Evolutionary conservation across 2,888 invertebrate species (phyloP), one percentile per base, ranked within the genome.

Genomic region (Mesorhabditis sp.): DNA sequence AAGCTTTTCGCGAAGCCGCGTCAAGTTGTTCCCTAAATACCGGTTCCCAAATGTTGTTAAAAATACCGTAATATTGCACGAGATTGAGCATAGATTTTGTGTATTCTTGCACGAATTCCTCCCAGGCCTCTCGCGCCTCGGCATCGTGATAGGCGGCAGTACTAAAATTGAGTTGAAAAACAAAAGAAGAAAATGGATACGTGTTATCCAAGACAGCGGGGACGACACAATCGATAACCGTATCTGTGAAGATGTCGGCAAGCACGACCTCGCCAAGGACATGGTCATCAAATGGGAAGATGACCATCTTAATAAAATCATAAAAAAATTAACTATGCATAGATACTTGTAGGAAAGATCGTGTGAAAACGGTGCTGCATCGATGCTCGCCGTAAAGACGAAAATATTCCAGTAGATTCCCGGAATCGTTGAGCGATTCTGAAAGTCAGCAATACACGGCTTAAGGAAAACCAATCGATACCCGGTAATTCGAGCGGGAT

Each of bases 1-100:
- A 70, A 96, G 89, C 88, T 94, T 95, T 86, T 97, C 96, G 70
- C 96, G 89, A 87, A 96, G 96, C 45, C 97, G 89, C 4, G 97
- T 95, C 77, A 95, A 90, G 87, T 97, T 97, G 87, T 95, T 94
- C 0, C 97, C 96, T 86, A 45, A 66, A 44, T 13, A 67, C 13
- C 63, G 7, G 28, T 63, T 63, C 28, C 7, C 63, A n/a, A n/a
- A 28, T 63, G 7, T 63, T 7, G 28, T 28, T 28, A 28, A 28
- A 28, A 28, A 28, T 28, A 28, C 28, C 28, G 28, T 28, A 28
- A 28, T 28, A 28, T 28, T 28, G 28, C 28, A 28, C 28, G 28
- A 28, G 28, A 2, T 28, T 28, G 28, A 28, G 28, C 28, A 28
- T 28, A 28, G 28, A 28, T 28, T 28, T 28, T 28, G 28, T 28